Base-by-base conservation (phyloP, 2,888 invertebrate genomes). In the Trilocha varians region DNA sequence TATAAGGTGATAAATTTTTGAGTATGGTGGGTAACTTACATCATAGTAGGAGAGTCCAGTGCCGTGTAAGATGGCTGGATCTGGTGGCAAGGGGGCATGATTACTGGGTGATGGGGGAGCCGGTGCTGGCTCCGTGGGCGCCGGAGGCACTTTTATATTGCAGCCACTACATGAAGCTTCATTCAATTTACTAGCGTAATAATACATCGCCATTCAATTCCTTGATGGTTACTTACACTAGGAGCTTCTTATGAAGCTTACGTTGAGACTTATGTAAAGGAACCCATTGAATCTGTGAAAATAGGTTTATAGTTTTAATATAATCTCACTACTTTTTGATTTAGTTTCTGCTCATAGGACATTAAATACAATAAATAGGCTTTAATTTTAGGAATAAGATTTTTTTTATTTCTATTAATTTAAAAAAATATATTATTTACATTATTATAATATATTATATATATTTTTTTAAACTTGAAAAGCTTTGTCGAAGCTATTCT, bases 111-210 rank as follows among this genome's bases (percentile, higher is more conserved):
- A 68, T 1, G 78, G 75, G 13, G 80, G 78, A 37, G 54, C 70
- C 33, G 67, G 70, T 18, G 69, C 76, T 15, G 70, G 70, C 57
- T 69, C 78, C 34, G 63, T 67, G 40, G 68, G 78, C 42, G 70
- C 78, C 32, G 75, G 79, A 40, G 73, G 82, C 62, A 75, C 79
- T 66, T 82, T 85, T 52, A 83, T 70, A 53, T 77, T 75, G 59
- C 87, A 85, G 48, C 87, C 86, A 55, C 88, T 88, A 86, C 89
- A 88, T 78, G 89, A 87, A 57, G 89, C 88, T 69, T 89, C 89
- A 72, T 89, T 89, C 67, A 89, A 73, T 79, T 89, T 89, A 83
- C 89, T 90, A 65, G 90, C 90, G 86, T 90, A 90, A 72, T 89
- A 90, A 87, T 90, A 90, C 90, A 90, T 90, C 84, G 90, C 90